Evolutionary conservation across 2,113 vertebrate species (phyloP).

Genomic region (Pterocles orientalis): DNA sequence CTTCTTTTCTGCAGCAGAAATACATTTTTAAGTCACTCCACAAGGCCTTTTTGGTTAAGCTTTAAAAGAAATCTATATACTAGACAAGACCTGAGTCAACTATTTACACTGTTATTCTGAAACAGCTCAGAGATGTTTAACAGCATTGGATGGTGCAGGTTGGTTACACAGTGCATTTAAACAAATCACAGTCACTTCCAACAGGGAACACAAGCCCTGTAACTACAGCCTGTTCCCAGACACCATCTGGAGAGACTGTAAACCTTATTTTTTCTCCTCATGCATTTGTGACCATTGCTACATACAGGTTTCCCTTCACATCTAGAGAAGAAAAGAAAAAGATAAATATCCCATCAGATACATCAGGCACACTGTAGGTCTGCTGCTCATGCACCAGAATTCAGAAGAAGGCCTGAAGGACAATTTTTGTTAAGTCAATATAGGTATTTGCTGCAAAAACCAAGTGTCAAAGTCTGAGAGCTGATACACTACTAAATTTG

Average conservation of each 20-base stretch:
- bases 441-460: not conserved
- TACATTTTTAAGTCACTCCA: not conserved
- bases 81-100: not conserved
- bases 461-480: not conserved
- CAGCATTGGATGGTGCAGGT: not conserved
- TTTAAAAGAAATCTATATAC: not conserved
- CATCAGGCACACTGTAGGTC: not conserved
- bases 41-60: not conserved
- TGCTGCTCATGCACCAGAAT: not conserved
- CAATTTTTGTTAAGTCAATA: not conserved
- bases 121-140: constrained; percentile 7
- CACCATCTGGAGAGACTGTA: not conserved
- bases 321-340: not conserved
- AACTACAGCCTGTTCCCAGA: not conserved
- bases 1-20: constrained; percentile 4
- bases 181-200: not conserved
- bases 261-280: not conserved
- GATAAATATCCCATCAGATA: not conserved
- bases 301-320: not conserved
- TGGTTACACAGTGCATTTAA: constrained; percentile 27
- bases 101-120: not conserved
- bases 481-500: not conserved
- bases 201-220: not conserved
- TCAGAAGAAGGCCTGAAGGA: not conserved
- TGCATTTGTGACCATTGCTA: not conserved